Base-by-base conservation (phyloP, 2,888 invertebrate species). In the Hirtodrosophila histrioides region DNA sequence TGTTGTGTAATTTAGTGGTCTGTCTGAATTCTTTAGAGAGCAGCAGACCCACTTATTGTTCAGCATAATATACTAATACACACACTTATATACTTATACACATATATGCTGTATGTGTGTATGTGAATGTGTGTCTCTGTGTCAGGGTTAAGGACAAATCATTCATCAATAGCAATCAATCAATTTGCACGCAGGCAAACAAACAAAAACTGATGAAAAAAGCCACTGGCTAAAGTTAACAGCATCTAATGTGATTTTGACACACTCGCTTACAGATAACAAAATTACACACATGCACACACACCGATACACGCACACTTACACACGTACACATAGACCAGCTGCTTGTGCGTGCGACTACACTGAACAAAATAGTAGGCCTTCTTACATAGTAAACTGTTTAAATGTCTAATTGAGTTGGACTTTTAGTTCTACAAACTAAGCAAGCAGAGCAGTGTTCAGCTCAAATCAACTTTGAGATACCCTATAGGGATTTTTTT, bases 161-260 rank as follows among this genome's bases (percentile, higher is more conserved):
- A 80, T 78, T 75, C 88, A 73, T 78, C 88, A 80, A 80, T 83
- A 67, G 73, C 86, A 88, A 84, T 84, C 88, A 88, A 84, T 84
- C 88, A 84, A 83, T 88, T 86, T 86, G 71, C 69, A 67, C 71
- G 68, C 72, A 66, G 75, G 53, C 80, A 75, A 72, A 66, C 57
- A 65, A 66, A 24, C 39, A 58, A 35, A 55, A 44, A 8, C 11
- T 12, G 10, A 29, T 55, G 23, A 45, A 44, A 46, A 69, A 74
- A 65, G 46, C 54, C 67, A 57, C 31, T 56, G 71, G 57, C 68
- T 43, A 78, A 87, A 86, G 86, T 78, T 88, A 83, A 83, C 86
- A 73, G 83, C 75, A 70, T 73, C 86, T 84, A 87, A 84, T 86
- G 88, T 87, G 83, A 85, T 84, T 84, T 85, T 84, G 86, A 87